Percentiles rank a stretch among this genome's conserved stretches.
Conservation (phyloP, 2,113 vertebrate genomes). For the Myanophis thanlyinensis region DNA sequence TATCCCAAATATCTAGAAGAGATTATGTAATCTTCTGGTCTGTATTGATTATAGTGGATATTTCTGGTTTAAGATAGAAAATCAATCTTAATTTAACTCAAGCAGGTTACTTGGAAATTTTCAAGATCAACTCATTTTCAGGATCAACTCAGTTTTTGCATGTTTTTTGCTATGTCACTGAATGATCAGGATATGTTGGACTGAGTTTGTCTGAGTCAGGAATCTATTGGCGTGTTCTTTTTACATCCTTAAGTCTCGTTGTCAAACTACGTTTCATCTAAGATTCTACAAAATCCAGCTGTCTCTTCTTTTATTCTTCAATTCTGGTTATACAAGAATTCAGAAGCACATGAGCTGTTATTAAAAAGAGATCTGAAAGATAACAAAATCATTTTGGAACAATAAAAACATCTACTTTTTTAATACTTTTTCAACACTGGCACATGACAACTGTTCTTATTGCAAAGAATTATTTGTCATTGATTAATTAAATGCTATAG, state of each 20-base stretch:
- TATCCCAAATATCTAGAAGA: background rate
- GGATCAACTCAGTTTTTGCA: background rate
- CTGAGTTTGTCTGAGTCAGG: background rate
- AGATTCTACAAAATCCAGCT: background rate
- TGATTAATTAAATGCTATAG: conserved; percentile 30
- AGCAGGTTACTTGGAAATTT: background rate
- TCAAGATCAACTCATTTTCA: background rate
- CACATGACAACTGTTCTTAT: background rate
- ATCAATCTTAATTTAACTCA: background rate
- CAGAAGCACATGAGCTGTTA: background rate
- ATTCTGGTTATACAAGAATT: background rate
- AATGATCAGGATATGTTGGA: background rate
- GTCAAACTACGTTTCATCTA: background rate
- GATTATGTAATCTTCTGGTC: background rate
- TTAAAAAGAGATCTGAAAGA: background rate
- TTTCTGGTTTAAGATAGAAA: background rate
- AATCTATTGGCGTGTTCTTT: background rate
- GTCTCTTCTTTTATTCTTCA: background rate
- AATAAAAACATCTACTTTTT: conserved; percentile 1
- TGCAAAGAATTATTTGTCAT: background rate
- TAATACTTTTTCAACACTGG: background rate
- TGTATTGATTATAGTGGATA: background rate
- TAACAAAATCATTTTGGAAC: background rate
- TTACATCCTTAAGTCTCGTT: background rate
- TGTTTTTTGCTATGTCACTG: background rate